Evolutionary conservation across 2,888 invertebrate species (phyloP).

Genomic region (Temnothorax unifasciatus): DNA sequence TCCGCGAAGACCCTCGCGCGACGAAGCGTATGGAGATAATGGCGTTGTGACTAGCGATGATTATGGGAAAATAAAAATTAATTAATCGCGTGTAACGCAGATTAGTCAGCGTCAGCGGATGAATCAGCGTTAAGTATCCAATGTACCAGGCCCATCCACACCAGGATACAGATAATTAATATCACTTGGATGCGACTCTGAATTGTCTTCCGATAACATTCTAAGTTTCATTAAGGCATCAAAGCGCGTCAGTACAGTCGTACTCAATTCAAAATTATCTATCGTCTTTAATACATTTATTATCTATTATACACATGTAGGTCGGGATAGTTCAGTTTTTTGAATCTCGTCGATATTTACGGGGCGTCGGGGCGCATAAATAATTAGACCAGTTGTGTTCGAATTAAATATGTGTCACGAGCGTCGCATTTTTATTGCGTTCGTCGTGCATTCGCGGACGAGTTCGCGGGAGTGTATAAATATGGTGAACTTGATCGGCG

Average conservation of each 20-base stretch:
- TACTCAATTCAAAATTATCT: background rate
- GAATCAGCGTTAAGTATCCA: background rate
- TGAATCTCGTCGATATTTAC: background rate
- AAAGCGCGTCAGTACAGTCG: background rate
- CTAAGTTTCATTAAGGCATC: background rate
- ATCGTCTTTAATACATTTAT: background rate
- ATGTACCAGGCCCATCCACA: background rate
- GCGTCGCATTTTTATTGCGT: constrained; percentile 12
- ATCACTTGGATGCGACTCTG: background rate
- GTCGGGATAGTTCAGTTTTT: background rate
- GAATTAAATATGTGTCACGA: background rate
- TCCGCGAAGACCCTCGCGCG: constrained; percentile 27
- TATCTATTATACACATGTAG: too few relatives aligned
- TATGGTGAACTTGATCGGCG: constrained; percentile 48
- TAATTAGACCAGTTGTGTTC: background rate
- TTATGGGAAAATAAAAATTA: constrained; percentile 4
- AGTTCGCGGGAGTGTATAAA: constrained; percentile 19
- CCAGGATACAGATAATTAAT: background rate
- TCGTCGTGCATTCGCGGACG: background rate
- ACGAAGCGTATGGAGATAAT: constrained; percentile 18
- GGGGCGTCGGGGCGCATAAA: background rate
- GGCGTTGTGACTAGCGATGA: background rate
- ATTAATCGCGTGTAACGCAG: background rate
- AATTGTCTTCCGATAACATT: background rate
- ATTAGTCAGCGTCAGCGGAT: background rate